phyloP scores from a whole-genome alignment of 2,797 vertebrate genomes.

The Champsocephalus gunnari region DNA sequence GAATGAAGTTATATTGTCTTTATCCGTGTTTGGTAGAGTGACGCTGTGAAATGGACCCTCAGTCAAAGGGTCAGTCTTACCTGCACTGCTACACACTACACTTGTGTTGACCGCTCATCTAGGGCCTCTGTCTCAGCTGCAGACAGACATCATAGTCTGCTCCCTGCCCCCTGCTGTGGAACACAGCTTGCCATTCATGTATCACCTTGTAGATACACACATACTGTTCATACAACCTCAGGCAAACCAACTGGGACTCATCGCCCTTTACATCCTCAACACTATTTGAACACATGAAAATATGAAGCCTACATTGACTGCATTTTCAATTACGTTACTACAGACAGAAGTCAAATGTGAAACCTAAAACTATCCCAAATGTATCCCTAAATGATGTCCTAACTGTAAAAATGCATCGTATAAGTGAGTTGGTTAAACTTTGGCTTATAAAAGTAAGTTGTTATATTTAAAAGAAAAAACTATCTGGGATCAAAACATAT shows the following conservation, averaged over 20 bases:
- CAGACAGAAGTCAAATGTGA: too few species aligned
- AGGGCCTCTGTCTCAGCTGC: slow-evolving; percentile 24
- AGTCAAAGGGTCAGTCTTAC: neutral
- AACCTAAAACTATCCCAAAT: neutral
- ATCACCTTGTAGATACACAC: slow-evolving; percentile 18
- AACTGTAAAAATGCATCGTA: neutral
- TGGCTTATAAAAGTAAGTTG: neutral
- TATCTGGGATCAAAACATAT: neutral
- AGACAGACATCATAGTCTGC: slow-evolving; percentile 14
- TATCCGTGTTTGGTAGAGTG: neutral
- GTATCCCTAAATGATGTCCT: too few species aligned
- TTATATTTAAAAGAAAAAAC: neutral
- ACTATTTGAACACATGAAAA: neutral
- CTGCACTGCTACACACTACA: slow-evolving; percentile 2
- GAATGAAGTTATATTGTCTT: neutral
- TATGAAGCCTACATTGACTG: slow-evolving; percentile 9
- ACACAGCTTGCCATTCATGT: slow-evolving; percentile 20
- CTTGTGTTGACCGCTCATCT: slow-evolving; percentile 1
- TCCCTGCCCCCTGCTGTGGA: slow-evolving; percentile 15
- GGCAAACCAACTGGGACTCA: neutral
- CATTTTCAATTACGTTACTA: slow-evolving; percentile 15
- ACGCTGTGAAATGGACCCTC: neutral
- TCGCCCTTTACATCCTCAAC: neutral
- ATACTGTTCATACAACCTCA: neutral
- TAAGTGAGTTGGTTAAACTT: neutral